phyloP scores from a whole-genome alignment of 2,888 invertebrate genomes.

The Sphaerophoria taeniata region DNA sequence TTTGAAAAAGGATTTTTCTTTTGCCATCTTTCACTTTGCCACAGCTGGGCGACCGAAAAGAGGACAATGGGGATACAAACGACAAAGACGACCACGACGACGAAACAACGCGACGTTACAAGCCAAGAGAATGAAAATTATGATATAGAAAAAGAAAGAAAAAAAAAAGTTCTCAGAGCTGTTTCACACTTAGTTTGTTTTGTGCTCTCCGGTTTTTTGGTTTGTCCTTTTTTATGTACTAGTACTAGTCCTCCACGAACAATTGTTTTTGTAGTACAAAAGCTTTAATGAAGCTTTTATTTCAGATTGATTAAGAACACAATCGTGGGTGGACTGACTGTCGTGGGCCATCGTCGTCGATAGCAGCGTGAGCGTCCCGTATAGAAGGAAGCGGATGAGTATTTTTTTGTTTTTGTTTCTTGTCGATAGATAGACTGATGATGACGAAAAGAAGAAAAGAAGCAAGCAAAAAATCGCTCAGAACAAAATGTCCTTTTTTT shows the following conservation, averaged over 20 bases:
- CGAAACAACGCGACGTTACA: no score
- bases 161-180: conserved; percentile 53
- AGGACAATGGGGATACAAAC: no score
- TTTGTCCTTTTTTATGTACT: conserved; percentile 16
- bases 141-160: background rate
- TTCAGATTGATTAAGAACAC: conserved; percentile 70
- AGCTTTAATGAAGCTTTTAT: conserved; percentile 74
- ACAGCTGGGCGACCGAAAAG: conserved; percentile 9
- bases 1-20: conserved; percentile 11
- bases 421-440: conserved; percentile 15
- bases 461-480: background rate
- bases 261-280: conserved; percentile 63
- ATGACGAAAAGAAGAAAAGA: no score
- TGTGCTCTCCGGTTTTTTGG: conserved; percentile 28
- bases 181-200: conserved; percentile 67
- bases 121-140: no score
- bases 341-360: no score
- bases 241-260: conserved; percentile 34
- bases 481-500: conserved; percentile 37
- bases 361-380: no score
- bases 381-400: background rate
- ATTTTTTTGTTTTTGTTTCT: conserved; percentile 13
- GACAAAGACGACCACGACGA: background rate
- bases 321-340: conserved; percentile 18
- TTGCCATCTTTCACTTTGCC: background rate